Evolutionary conservation across 2,113 vertebrate species (phyloP), one percentile per base, ranked within the genome.

Genomic region (Setophaga petechia): DNA sequence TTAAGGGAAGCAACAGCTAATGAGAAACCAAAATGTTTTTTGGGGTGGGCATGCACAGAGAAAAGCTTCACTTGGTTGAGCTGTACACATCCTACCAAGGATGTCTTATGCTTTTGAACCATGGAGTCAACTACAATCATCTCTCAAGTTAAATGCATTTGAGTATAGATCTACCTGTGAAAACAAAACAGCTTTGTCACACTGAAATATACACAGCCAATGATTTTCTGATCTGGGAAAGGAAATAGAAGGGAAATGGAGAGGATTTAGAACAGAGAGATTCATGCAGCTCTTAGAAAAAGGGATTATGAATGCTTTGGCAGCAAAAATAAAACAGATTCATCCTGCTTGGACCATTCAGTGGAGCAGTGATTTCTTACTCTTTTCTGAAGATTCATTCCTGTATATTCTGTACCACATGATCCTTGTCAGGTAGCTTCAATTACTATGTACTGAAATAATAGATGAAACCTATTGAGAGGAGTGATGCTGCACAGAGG

Each of bases 1-100:
- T 13, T 1, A 43, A 75, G 19, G 4, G 25, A 88, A 49, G 15
- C 10, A 31, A n/a, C 6, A 39, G 13, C 12, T 43, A 9, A 52
- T 12, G 2, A 77, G 54, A 73, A 86, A 47, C 1, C 0, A 30
- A 46, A 79, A 52, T n/a, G 9, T 6, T 12, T 66, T 69, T 58
- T 12, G 10, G 6, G 4, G 9, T 39, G 10, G 41, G 15, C 5
- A 17, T 25, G 5, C 10, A 27, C 13, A 65, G n/a, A 68, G 15
- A 46, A 46, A 79, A 79, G 1, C 4, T 75, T 21, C 12, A 43
- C 2, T 51, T 80, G 1, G 0, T 55, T 68, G 41, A 47, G 4
- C 14, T 61, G 12, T 35, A 14, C 14, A 8, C 0, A 0, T 54
- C 7, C 24, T 55, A 3, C 4, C 12, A 80, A 80, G 3, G 1